phyloP scores from a whole-genome alignment of 2,888 invertebrate genomes.

The Troilus luridus region DNA sequence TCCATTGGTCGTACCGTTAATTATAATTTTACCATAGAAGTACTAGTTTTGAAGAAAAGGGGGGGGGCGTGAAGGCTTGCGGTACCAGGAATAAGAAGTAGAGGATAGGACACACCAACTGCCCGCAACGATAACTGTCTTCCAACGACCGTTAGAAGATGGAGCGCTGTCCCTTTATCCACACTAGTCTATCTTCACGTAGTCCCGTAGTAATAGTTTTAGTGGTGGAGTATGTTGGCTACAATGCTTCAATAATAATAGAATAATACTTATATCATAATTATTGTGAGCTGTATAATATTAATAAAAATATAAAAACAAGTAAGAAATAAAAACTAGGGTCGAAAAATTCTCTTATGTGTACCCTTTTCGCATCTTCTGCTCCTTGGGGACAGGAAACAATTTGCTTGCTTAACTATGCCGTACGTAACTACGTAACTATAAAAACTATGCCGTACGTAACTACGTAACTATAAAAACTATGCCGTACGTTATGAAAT shows the following conservation, averaged over 20 bases:
- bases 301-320: too few relatives aligned
- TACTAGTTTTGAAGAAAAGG: slow-evolving; percentile 26
- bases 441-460: too few relatives aligned
- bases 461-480: too few relatives aligned
- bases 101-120: slow-evolving; percentile 9
- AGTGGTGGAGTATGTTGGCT: background rate
- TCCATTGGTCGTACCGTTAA: background rate
- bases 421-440: too few relatives aligned
- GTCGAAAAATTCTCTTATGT: too few relatives aligned
- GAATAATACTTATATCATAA: too few relatives aligned
- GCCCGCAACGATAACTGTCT: slow-evolving; percentile 31
- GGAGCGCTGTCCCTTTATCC: slow-evolving; percentile 11
- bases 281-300: too few relatives aligned
- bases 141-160: background rate
- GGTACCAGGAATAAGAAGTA: slow-evolving; percentile 32
- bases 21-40: background rate
- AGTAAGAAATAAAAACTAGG: too few relatives aligned
- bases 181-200: slow-evolving; percentile 18
- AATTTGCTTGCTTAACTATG: too few relatives aligned
- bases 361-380: too few relatives aligned
- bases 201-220: background rate
- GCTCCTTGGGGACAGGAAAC: too few relatives aligned
- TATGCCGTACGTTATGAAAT: too few relatives aligned
- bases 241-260: background rate
- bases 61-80: background rate